Evolutionary conservation across 1,140 invertebrate genomes (phyloP), one percentile per base, ranked within the genome.

Genomic region (Sesamia nonagrioides): DNA sequence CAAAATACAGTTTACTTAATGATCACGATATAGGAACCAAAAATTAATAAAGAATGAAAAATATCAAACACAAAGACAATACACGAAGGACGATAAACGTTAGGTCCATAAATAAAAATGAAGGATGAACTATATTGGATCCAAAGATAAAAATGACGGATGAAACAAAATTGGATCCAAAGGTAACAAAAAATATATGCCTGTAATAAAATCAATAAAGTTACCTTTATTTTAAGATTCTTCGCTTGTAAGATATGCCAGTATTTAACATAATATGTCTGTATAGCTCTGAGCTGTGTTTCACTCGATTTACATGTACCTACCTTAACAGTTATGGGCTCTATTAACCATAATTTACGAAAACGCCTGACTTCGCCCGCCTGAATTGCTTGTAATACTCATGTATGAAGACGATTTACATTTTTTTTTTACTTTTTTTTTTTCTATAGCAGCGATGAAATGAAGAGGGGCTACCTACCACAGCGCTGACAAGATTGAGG

Each of bases 191-290:
- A 15, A 48, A 48, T 48, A 48, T 48, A 48, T 15, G 13, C 9
- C 45, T 15, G 45, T 15, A 13, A 56, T 27, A 56, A 27, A 56
- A 56, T 27, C 54, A 9, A 61, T 40, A 68, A 68, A 33, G 2
- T 27, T 9, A 21, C 9, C 11, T 48, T 27, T 50, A 8, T 27
- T 27, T 27, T 68, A 27, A 68, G 15, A 27, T 48, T 27, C 52
- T 11, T 9, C 40, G 2, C 17, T 15, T 6, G 18, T 68, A 15
- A 21, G 27, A 40, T 60, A 60, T 61, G 27, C 63, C 37, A 13
- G 63, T 68, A 68, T 68, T 68, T 68, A 68, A 48, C 42, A 68
- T 68, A 68, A 68, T 68, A 48, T 50, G 40, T 11, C 21, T 68
- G 42, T 68, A 27, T n/a, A n/a, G n/a, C n/a, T n/a, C 17, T 68